A percentile compares a stretch with the other conserved stretches of the same genome.
phyloP scores from a whole-genome alignment of 2,888 invertebrate species.

The Thereva unica region DNA sequence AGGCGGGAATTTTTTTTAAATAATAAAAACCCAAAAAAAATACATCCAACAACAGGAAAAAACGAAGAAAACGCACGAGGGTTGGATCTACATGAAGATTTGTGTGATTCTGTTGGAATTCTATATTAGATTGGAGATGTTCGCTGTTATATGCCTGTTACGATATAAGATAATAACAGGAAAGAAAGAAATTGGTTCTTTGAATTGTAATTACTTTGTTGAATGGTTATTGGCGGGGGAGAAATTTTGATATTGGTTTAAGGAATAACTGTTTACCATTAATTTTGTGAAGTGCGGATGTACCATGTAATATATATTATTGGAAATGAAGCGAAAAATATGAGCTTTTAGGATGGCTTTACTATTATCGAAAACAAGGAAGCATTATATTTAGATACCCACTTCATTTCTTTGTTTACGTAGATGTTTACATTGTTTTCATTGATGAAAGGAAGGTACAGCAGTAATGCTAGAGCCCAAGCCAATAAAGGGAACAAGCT shows the following conservation, averaged over 20 bases:
- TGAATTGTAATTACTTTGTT: neutral
- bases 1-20: neutral
- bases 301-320: no score
- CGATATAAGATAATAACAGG: neutral
- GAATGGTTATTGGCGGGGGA: neutral
- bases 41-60: neutral
- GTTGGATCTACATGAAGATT: conserved; percentile 10
- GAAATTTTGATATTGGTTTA: neutral
- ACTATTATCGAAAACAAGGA: no score
- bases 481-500: no score
- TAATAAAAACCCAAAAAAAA: neutral
- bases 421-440: no score
- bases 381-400: no score
- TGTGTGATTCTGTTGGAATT: conserved; percentile 28
- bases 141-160: neutral
- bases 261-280: neutral
- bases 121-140: conserved; percentile 19
- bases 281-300: no score
- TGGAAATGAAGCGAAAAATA: no score
- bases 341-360: no score
- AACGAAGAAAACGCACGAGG: conserved; percentile 11
- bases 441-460: no score
- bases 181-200: neutral
- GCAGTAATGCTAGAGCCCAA: no score
- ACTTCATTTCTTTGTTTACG: no score